Evolutionary conservation across 1,140 invertebrate species (phyloP).

Genomic region (Tachypleus tridentatus): DNA sequence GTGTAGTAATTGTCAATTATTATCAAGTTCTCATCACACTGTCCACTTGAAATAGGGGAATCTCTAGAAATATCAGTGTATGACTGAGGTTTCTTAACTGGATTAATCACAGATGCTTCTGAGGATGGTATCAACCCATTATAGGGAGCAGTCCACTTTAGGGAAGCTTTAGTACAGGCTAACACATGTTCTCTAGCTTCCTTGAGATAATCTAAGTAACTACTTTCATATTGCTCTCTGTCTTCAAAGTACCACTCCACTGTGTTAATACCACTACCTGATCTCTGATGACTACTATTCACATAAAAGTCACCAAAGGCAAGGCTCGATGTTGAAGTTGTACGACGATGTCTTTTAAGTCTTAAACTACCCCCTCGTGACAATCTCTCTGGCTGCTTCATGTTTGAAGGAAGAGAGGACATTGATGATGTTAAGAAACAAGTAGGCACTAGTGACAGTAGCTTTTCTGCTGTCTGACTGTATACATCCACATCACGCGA

Average conservation of each 20-base stretch:
- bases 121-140: slow-evolving; percentile 45
- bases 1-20: no score
- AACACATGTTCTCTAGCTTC: slow-evolving; percentile 64
- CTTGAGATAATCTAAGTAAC: slow-evolving; percentile 45
- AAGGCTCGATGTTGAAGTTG: slow-evolving; percentile 15
- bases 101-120: slow-evolving; percentile 12
- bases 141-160: slow-evolving; percentile 61
- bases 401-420: slow-evolving; percentile 1
- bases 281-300: background rate
- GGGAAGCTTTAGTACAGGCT: slow-evolving; percentile 55
- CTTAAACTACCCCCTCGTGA: slow-evolving; percentile 13
- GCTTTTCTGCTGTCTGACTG: slow-evolving; percentile 57
- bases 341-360: slow-evolving; percentile 13
- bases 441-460: slow-evolving; percentile 61
- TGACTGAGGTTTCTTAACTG: no score
- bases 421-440: slow-evolving; percentile 30
- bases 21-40: no score
- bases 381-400: no score
- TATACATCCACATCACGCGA: slow-evolving; percentile 68
- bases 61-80: no score
- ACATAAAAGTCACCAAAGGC: slow-evolving; percentile 10
- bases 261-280: background rate
- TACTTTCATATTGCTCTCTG: background rate
- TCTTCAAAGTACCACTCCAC: no score
- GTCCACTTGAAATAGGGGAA: no score